phyloP scores from a whole-genome alignment of 2,113 vertebrate species.

The Cryptotis parvus region DNA sequence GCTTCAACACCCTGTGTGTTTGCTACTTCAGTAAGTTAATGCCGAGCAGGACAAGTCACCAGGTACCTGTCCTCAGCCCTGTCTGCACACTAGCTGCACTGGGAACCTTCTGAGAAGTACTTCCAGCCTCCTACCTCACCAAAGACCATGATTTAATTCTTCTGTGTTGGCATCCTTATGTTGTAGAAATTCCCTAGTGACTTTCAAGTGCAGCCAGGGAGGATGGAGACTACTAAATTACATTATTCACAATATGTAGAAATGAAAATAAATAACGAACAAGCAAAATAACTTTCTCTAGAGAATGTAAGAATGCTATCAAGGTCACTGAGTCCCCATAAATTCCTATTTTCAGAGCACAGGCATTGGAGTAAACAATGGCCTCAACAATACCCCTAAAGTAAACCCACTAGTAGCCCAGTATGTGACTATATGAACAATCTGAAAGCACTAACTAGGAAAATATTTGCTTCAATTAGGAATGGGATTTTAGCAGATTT shows the following conservation, averaged over 20 bases:
- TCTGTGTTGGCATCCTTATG: background rate
- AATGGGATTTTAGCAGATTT: background rate
- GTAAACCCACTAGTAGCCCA: background rate
- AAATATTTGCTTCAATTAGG: background rate
- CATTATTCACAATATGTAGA: background rate
- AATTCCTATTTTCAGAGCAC: background rate
- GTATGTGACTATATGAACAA: background rate
- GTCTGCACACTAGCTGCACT: background rate
- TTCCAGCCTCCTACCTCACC: background rate
- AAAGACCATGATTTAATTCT: background rate
- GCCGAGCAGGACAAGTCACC: background rate
- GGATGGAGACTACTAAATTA: background rate
- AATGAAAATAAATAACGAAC: conserved; percentile 11
- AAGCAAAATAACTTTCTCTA: background rate
- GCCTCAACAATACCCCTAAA: background rate
- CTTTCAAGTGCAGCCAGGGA: background rate
- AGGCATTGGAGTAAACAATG: background rate
- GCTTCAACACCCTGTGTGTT: background rate
- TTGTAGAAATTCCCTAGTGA: background rate
- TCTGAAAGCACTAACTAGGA: background rate
- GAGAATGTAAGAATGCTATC: background rate
- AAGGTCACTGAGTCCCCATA: background rate
- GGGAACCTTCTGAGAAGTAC: background rate
- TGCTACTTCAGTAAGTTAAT: background rate
- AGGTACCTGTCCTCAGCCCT: background rate